Evolutionary conservation across 2,113 vertebrate species (phyloP).

Genomic region (Empidonax alnorum): DNA sequence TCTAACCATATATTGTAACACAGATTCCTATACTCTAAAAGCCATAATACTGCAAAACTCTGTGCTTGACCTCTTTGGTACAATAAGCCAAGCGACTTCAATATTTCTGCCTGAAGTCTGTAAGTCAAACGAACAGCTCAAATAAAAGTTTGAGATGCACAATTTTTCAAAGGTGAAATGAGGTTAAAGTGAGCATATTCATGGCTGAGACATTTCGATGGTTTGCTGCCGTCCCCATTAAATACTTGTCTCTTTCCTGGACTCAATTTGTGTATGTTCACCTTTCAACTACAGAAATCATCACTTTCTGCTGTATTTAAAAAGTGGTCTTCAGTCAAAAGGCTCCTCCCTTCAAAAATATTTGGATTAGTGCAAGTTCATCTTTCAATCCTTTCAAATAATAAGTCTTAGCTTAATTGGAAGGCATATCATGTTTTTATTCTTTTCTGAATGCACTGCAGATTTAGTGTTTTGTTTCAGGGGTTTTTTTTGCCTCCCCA

Average conservation of each 20-base stretch:
- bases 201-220: neutral
- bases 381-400: neutral
- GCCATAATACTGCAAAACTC: neutral
- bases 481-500: rapidly evolving
- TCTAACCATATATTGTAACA: neutral
- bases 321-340: neutral
- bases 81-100: neutral
- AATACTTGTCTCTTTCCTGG: neutral
- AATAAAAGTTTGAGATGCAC: neutral
- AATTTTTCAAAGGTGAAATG: neutral
- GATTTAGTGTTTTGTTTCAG: neutral
- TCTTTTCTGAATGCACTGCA: neutral
- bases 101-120: neutral
- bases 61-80: neutral
- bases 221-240: neutral
- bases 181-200: neutral
- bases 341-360: neutral
- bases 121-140: neutral
- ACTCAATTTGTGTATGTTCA: neutral
- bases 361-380: neutral
- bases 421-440: neutral
- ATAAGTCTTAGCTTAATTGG: neutral
- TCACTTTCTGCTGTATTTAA: neutral
- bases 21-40: neutral
- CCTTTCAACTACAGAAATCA: neutral